Base-by-base conservation (phyloP, 2,888 invertebrate species). In the Tetragonula carbonaria region DNA sequence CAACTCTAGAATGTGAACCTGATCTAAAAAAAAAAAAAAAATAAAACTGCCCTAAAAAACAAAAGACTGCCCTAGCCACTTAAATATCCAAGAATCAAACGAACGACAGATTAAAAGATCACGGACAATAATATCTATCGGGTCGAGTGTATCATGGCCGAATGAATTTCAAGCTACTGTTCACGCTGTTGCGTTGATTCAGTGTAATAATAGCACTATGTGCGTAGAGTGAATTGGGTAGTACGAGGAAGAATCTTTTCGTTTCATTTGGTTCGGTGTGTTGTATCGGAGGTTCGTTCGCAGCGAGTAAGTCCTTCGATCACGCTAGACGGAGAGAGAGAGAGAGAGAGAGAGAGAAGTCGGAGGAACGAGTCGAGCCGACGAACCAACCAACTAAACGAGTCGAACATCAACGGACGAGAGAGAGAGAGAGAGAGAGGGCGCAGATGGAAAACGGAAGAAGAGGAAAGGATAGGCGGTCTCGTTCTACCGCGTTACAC, bases 401-500 rank as follows among this genome's bases (percentile, higher is more conserved):
- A 70, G 16, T 14, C 73, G 62, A 50, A 33, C 51, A 53, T 66
- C 63, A 80, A 51, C 53, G 80, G 72, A 74, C 38, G 77, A 79
- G 77, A 86, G 38, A 38, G 38, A 38, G 33, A 33, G 76, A 33
- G 33, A 33, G 33, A 33, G 2, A 33, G 83, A 86, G 83, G 80
- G 84, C 70, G 74, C 81, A 73, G 85, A 85, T 80, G 80, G 85
- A 82, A 78, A 81, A 84, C 53, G 81, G 75, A 87, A 70, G 51
- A 82, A 88, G 84, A 87, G 78, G 77, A 74, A 85, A 59, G 55
- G 75, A 87, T 70, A 84, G 71, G 72, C 51, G 85, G 82, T 92
- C 92, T 91, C 90, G 84, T 91, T 93, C 92, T 91, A 88, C 85
- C 90, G 88, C 89, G 82, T 88, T 88, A 90, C 89, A 85, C 86